Evolutionary conservation across 2,113 vertebrate genomes (phyloP).

Genomic region (Origma solitaria): DNA sequence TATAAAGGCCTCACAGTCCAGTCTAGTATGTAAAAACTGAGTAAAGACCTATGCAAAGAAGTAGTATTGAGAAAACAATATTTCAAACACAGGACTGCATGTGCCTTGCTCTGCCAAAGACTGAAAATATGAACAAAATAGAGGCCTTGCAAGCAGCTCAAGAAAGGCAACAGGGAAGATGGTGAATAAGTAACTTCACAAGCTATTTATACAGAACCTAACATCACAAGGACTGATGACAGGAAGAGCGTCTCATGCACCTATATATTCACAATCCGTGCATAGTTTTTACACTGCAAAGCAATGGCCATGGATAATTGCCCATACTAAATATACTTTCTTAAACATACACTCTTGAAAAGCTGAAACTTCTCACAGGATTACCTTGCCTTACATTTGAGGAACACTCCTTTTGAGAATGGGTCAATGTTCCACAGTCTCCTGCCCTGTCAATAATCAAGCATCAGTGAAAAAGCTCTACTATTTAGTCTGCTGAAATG

Average conservation of each 20-base stretch:
- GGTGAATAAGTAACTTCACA: neutral
- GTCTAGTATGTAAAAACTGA: neutral
- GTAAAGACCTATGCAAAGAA: neutral
- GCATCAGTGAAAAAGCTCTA: neutral
- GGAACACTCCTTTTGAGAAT: neutral
- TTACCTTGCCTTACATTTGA: neutral
- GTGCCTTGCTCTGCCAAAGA: neutral
- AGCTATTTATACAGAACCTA: neutral
- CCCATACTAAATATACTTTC: neutral
- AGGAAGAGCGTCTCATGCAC: neutral
- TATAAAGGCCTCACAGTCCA: neutral
- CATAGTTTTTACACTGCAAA: neutral
- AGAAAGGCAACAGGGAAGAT: neutral
- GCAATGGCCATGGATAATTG: neutral
- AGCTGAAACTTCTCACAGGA: neutral
- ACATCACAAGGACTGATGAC: neutral
- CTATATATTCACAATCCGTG: neutral
- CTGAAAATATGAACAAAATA: neutral
- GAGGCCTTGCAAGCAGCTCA: neutral
- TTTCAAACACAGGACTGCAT: neutral
- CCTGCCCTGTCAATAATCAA: neutral
- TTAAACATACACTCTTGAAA: neutral
- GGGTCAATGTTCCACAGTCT: neutral
- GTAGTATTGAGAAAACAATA: neutral
- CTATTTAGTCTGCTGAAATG: neutral